These are phyloP conservation scores for Paraescarpia echinospica DNA, from an alignment of 1,140 invertebrate species.

Conservation along the genomic window DNA sequence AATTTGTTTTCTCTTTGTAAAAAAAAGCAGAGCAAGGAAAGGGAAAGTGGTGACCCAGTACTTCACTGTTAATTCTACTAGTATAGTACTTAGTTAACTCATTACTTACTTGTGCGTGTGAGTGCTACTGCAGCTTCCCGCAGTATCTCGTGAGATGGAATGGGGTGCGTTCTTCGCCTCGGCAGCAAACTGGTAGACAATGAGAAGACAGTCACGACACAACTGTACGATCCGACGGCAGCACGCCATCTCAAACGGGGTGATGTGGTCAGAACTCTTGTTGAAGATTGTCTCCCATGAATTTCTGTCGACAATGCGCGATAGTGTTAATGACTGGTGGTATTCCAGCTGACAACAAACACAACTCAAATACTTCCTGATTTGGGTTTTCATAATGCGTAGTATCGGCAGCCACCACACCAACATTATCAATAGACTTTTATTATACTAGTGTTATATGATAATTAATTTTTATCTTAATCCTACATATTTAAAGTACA, in stretches of 20 bases:
- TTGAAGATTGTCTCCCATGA: constrained; percentile 57
- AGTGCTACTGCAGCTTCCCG: too few relatives aligned
- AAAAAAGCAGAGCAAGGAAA: too few relatives aligned
- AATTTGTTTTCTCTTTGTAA: too few relatives aligned
- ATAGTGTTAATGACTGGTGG: not conserved
- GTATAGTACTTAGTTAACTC: too few relatives aligned
- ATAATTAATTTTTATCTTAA: not conserved
- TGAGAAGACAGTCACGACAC: constrained; percentile 57
- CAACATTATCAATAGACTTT: not conserved
- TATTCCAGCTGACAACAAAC: not conserved
- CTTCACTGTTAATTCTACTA: too few relatives aligned
- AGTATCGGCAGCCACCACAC: not conserved
- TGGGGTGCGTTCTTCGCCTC: constrained; percentile 38
- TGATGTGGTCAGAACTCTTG: constrained; percentile 51
- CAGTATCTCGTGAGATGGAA: not conserved
- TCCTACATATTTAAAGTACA: not conserved
- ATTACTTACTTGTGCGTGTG: not conserved
- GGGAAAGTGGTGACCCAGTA: too few relatives aligned
- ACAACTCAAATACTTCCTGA: not conserved
- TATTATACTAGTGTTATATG: not conserved
- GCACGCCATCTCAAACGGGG: constrained; percentile 51
- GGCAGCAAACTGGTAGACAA: constrained; percentile 58
- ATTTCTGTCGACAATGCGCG: constrained; percentile 37
- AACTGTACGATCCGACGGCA: constrained; percentile 56
- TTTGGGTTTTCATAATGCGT: not conserved